Conservation (phyloP, 2,888 invertebrate species). For the Agonopterix alstromeriana region DNA sequence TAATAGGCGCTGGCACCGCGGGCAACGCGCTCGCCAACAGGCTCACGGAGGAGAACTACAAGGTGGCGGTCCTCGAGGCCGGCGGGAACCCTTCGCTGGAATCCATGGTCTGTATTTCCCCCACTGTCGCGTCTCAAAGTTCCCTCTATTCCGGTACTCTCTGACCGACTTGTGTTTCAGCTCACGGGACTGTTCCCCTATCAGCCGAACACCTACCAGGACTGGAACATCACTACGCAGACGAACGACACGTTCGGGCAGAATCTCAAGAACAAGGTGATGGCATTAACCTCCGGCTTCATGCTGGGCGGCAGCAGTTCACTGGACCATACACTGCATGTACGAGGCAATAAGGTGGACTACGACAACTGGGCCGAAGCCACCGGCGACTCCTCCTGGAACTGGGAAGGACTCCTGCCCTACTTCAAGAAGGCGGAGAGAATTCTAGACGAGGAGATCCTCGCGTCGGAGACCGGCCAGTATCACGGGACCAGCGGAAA, state of each 20-base stretch:
- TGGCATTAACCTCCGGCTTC: slow-evolving; percentile 5
- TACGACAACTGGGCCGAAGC: slow-evolving; percentile 29
- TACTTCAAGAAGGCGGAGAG: slow-evolving; percentile 36
- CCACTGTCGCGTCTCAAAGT: slow-evolving; percentile 1
- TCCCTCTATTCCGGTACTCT: not conserved
- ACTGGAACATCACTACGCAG: slow-evolving; percentile 18
- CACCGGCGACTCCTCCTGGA: slow-evolving; percentile 26
- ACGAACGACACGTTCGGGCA: not conserved
- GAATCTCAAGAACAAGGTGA: not conserved
- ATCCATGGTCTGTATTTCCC: slow-evolving; percentile 7
- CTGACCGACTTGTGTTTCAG: not conserved
- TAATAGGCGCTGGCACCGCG: slow-evolving; percentile 82
- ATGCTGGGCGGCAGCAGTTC: slow-evolving; percentile 26
- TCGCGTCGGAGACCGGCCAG: slow-evolving; percentile 13
- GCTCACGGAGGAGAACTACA: slow-evolving; percentile 20
- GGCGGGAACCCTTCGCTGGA: slow-evolving; percentile 43
- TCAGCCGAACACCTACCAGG: slow-evolving; percentile 11
- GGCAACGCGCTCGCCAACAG: slow-evolving; percentile 27
- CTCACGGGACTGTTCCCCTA: slow-evolving; percentile 15
- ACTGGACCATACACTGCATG: slow-evolving; percentile 17
- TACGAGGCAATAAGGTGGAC: slow-evolving; percentile 23
- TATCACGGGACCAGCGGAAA: slow-evolving; percentile 24
- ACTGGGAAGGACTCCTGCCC: slow-evolving; percentile 25
- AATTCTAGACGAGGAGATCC: slow-evolving; percentile 15
- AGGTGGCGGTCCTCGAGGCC: slow-evolving; percentile 79